Conservation (phyloP, 2,888 invertebrate species). For the Drosophila prostipennis region DNA sequence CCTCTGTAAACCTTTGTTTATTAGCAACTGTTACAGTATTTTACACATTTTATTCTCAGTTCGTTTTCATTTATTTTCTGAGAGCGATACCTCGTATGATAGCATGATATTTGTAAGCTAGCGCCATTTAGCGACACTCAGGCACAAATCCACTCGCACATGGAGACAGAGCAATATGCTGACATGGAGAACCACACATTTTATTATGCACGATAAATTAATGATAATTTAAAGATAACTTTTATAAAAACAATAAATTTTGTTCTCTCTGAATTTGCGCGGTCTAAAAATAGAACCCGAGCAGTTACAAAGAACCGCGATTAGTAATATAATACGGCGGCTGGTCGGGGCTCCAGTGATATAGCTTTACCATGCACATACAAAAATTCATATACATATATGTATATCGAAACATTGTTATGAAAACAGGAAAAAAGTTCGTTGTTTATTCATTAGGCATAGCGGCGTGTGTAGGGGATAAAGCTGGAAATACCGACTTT, state of each 20-base stretch:
- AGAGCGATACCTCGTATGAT: slow-evolving; percentile 8
- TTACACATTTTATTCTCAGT: slow-evolving; percentile 50
- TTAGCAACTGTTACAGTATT: slow-evolving; percentile 36
- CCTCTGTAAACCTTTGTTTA: neutral
- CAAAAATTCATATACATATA: slow-evolving; percentile 3
- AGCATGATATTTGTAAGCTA: slow-evolving; percentile 47
- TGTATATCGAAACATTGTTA: slow-evolving; percentile 28
- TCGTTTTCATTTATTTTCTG: slow-evolving; percentile 25
- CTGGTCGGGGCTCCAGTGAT: slow-evolving; percentile 20
- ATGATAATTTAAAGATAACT: slow-evolving; percentile 75
- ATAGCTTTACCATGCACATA: slow-evolving; percentile 6
- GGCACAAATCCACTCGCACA: slow-evolving; percentile 18
- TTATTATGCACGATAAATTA: slow-evolving; percentile 68
- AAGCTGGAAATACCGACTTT: slow-evolving; percentile 23
- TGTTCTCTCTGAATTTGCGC: slow-evolving; percentile 34
- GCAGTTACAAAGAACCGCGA: slow-evolving; percentile 47
- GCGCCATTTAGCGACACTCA: slow-evolving; percentile 36
- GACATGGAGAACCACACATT: slow-evolving; percentile 27
- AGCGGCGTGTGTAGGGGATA: slow-evolving; percentile 27
- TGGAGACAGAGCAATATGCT: slow-evolving; percentile 16
- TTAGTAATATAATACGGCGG: slow-evolving; percentile 46
- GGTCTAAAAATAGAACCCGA: slow-evolving; percentile 55
- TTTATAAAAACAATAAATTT: slow-evolving; percentile 72
- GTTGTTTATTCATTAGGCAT: slow-evolving; percentile 38
- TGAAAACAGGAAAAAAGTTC: slow-evolving; percentile 37